Evolutionary conservation across 2,797 vertebrate species (phyloP).

Genomic region (Propithecus perrieri): DNA sequence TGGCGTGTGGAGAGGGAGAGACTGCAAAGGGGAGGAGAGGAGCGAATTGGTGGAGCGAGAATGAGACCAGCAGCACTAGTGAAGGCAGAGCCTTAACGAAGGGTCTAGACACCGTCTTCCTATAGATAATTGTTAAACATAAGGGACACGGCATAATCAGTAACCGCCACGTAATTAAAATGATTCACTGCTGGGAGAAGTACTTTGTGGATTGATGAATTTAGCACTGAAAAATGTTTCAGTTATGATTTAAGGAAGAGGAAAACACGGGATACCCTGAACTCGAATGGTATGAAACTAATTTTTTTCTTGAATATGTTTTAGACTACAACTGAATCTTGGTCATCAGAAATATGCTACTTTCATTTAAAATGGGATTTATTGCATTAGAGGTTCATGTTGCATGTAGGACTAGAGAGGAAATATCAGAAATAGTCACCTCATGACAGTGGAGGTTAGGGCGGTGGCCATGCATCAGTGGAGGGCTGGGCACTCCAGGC

Average conservation of each 20-base stretch:
- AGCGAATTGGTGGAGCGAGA: accelerated
- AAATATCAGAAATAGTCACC: not conserved
- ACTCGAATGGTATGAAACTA: not conserved
- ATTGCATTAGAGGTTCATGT: not conserved
- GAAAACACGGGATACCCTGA: not conserved
- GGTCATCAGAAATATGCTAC: slow-evolving; percentile 10
- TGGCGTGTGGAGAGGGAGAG: too few species aligned
- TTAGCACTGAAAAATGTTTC: not conserved
- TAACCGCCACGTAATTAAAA: not conserved
- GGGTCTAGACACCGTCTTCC: not conserved
- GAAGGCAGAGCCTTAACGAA: not conserved
- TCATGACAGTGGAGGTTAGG: not conserved
- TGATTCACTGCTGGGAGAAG: not conserved
- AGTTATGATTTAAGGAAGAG: not conserved
- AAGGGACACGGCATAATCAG: not conserved
- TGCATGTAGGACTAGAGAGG: not conserved
- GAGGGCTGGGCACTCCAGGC: not conserved
- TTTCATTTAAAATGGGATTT: slow-evolving; percentile 14
- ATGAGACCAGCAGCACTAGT: not conserved
- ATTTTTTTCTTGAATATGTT: not conserved
- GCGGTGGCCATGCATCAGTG: not conserved
- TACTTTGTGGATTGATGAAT: not conserved
- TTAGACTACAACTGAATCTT: not conserved
- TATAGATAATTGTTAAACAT: not conserved
- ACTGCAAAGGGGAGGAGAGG: not conserved